Percentiles rank a stretch among this genome's conserved stretches.
Evolutionary conservation across 2,113 vertebrate species (phyloP).

Genomic region (Lota lota): DNA sequence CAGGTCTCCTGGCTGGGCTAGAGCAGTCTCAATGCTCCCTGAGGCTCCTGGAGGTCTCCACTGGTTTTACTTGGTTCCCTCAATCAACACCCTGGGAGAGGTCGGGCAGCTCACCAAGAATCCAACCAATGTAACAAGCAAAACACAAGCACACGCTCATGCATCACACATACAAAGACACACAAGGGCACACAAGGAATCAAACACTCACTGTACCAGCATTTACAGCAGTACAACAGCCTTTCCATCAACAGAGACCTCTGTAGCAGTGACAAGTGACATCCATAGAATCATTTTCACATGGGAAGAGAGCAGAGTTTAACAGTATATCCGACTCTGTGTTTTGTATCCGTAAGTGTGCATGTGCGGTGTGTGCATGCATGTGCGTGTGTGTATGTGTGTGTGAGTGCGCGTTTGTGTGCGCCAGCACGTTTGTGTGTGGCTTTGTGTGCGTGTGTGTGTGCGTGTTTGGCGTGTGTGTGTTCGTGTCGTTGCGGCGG

Average conservation of each 20-base stretch:
- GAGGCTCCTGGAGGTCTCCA: constrained; percentile 14
- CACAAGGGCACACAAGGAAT: neutral
- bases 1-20: constrained; percentile 39
- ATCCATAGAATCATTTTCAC: no score
- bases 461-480: neutral
- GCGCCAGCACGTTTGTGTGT: neutral
- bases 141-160: neutral
- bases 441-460: no score
- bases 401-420: no score
- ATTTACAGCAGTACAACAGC: neutral
- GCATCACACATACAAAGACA: neutral
- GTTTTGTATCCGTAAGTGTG: no score
- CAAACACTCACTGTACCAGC: neutral
- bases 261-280: no score
- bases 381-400: no score
- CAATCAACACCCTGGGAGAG: constrained; percentile 21
- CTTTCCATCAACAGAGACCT: no score
- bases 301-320: no score
- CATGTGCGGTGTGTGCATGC: no score
- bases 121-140: neutral
- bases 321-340: no score
- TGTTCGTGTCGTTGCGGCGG: neutral
- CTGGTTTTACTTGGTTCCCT: constrained; percentile 33
- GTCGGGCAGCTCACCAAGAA: constrained; percentile 33
- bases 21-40: constrained; percentile 29